These are phyloP conservation scores for Eurytoma californica DNA, from an alignment of 2,888 invertebrate species.

Conservation along the genomic window DNA sequence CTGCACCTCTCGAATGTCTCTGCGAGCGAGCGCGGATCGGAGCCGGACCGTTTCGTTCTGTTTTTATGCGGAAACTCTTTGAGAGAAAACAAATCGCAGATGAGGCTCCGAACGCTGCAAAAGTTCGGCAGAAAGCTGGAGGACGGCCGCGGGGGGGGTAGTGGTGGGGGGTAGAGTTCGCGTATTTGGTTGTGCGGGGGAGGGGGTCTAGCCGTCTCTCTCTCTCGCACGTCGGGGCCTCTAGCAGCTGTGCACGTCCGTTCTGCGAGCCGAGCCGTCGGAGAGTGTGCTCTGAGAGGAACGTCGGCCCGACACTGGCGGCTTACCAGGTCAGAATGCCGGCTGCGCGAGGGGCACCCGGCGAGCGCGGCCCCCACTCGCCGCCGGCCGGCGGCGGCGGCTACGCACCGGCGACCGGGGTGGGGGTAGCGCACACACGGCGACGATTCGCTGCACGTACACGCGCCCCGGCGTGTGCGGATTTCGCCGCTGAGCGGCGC, in stretches of 20 bases:
- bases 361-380: background rate
- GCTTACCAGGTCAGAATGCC: slow-evolving; percentile 74
- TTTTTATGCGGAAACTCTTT: too few species aligned
- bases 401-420: slow-evolving; percentile 38
- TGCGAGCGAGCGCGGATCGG: background rate
- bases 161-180: too few species aligned
- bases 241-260: background rate
- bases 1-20: background rate
- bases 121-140: too few species aligned
- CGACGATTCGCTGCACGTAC: too few species aligned
- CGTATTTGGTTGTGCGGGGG: too few species aligned
- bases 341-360: slow-evolving; percentile 46
- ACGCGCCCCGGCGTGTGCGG: background rate
- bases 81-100: too few species aligned
- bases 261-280: background rate
- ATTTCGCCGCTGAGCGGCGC: slow-evolving; percentile 38
- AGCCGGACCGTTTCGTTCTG: too few species aligned
- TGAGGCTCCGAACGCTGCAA: too few species aligned
- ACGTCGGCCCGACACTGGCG: slow-evolving; percentile 72
- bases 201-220: too few species aligned
- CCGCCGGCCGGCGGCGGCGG: slow-evolving; percentile 52
- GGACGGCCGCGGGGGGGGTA: too few species aligned
- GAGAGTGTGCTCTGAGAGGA: background rate
- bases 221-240: too few species aligned
- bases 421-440: slow-evolving; percentile 16